Evolutionary conservation across 2,888 invertebrate genomes (phyloP).

Genomic region (Plemyria rubiginata): DNA sequence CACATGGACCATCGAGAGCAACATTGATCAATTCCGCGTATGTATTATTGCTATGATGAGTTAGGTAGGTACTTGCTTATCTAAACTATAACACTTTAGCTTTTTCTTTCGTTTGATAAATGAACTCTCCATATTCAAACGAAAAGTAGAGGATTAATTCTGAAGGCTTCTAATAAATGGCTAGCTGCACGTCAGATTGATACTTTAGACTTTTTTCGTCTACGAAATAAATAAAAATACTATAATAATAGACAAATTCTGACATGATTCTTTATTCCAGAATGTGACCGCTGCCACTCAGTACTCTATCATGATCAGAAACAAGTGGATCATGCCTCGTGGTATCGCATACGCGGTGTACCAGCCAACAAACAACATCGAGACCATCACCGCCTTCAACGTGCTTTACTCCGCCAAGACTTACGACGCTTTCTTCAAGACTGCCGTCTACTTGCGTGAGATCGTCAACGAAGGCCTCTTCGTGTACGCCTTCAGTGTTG

Average conservation of each 20-base stretch:
- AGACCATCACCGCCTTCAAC: conserved; percentile 87
- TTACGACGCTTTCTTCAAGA: conserved; percentile 88
- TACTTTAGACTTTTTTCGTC: too few relatives aligned
- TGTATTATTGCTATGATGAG: conserved; percentile 33
- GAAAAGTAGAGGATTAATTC: too few relatives aligned
- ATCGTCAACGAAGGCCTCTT: conserved; percentile 89
- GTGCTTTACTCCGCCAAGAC: conserved; percentile 89
- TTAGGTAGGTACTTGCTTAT: too few relatives aligned
- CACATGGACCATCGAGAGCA: conserved; percentile 78
- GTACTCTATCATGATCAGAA: conserved; percentile 81
- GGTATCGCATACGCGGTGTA: conserved; percentile 85
- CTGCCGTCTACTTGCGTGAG: conserved; percentile 88
- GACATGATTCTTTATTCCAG: conserved; percentile 13
- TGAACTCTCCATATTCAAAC: too few relatives aligned
- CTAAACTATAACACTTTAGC: too few relatives aligned
- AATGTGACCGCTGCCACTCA: conserved; percentile 77
- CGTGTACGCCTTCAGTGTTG: conserved; percentile 86
- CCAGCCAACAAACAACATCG: conserved; percentile 83
- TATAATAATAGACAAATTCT: too few relatives aligned
- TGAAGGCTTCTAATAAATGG: too few relatives aligned
- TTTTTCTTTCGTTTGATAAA: too few relatives aligned
- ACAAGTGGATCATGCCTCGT: conserved; percentile 82
- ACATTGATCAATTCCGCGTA: conserved; percentile 81
- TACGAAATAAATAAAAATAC: too few relatives aligned
- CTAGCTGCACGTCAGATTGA: too few relatives aligned